Percentiles rank a stretch among this genome's conserved stretches.
phyloP scores from a whole-genome alignment of 2,888 invertebrate genomes.

The Drosophila prolongata region DNA sequence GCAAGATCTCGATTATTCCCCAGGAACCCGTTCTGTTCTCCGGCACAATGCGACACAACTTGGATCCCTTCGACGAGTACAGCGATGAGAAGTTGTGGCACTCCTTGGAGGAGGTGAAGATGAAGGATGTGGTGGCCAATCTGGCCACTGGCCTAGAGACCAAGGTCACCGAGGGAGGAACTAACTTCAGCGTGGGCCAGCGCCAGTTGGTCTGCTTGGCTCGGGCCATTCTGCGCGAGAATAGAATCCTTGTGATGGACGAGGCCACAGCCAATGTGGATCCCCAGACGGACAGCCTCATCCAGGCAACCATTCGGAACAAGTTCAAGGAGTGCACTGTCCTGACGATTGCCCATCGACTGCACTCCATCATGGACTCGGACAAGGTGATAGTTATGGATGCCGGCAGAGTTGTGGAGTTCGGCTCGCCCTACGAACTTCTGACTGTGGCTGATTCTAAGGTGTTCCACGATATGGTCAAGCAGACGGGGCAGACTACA shows the following conservation, averaged over 20 bases:
- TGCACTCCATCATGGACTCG: constrained; percentile 91
- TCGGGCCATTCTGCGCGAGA: constrained; percentile 94
- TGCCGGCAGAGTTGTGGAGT: constrained; percentile 88
- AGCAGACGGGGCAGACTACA: constrained; percentile 88
- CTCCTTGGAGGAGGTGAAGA: constrained; percentile 89
- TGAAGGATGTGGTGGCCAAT: constrained; percentile 89
- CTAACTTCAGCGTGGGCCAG: constrained; percentile 96
- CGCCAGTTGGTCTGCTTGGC: constrained; percentile 95
- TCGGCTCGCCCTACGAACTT: constrained; percentile 88
- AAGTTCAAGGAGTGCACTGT: constrained; percentile 93
- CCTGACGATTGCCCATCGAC: constrained; percentile 94
- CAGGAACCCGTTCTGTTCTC: constrained; percentile 94
- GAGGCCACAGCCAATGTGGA: constrained; percentile 98
- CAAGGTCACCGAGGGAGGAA: constrained; percentile 90
- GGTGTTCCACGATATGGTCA: constrained; percentile 86
- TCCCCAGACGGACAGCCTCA: constrained; percentile 93
- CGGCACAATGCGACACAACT: constrained; percentile 93
- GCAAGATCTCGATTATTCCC: constrained; percentile 92
- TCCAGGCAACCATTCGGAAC: constrained; percentile 91
- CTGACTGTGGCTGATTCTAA: constrained; percentile 84
- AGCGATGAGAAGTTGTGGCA: constrained; percentile 92
- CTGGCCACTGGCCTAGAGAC: constrained; percentile 88
- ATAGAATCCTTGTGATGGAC: constrained; percentile 93
- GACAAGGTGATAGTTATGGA: constrained; percentile 89
- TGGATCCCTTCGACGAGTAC: constrained; percentile 94